Base-by-base conservation (phyloP, 2,797 vertebrate genomes). In the Sphaeramia orbicularis region DNA sequence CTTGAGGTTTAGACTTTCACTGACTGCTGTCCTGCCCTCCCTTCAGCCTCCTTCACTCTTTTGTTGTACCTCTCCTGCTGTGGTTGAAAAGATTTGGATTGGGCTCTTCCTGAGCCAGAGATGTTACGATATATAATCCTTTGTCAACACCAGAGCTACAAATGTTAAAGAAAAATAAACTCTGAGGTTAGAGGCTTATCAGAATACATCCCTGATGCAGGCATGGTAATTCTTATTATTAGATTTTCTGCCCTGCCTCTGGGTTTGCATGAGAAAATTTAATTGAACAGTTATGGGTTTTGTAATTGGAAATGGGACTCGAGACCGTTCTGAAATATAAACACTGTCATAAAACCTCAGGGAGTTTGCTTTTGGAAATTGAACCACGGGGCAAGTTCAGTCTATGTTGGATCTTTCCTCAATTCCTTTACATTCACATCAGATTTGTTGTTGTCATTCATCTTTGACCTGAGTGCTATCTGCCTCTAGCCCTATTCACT, bases 181-280 rank as follows among this genome's bases (percentile, higher is more conserved):
- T 43, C 35, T 54, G 48, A 56, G 68, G 36, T 60, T 21, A 13
- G 47, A 66, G 38, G 48, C 73, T 81, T 71, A 66, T 84, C 50
- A 59, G 63, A 81, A 76, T 37, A 69, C 52, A 60, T 24, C 52
- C 44, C 69, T 15, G 56, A 60, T 74, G 53, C 73, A 58, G 58
- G 65, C 55, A 7, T 56, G 68, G 64, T 80, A 66, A 78, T 70
- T 64, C 65, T 71, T 83, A 52, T 84, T 71, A 86, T 86, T 84
- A 69, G 80, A 86, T 88, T 61, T 71, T 66, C 60, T 67, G 37
- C 65, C 60, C 45, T 65, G 63, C 60, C 58, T 53, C 43, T 49
- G 72, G 57, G 72, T 71, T 76, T 54, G 64, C 58, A 65, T 74
- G 69, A 81, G 80, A 60, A 74, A 44, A 76, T 82, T 53, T 41